Base-by-base conservation (phyloP, 37 sponge, comb jelly and placozoan species). In the Lycopodina hypogea region DNA sequence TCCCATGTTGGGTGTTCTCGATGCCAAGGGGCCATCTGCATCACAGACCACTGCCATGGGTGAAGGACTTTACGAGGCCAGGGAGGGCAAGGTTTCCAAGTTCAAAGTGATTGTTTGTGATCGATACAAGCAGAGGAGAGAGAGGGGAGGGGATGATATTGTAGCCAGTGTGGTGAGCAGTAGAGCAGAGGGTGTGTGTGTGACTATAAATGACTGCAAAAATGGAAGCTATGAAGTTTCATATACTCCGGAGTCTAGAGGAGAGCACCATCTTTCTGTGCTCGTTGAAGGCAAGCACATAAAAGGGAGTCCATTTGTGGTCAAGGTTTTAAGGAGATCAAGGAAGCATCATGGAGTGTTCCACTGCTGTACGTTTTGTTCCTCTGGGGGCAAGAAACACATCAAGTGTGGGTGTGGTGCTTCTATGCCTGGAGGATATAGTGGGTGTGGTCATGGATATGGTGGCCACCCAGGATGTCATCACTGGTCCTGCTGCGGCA, bases 401-500 rank as follows among this genome's bases (percentile, higher is more conserved):
- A 83, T 90, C 39, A 35, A 57, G 12, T 90, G 91, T 71, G 87
- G 91, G 48, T 90, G 91, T 86, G 91, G 91, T 3, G 83, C 78
- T 11, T 63, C 67, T 0, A 90, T 90, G 91, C 84, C 91, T 29
- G 91, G 91, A 40, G 87, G 87, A 3, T 86, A 78, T 76, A 82
- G 75, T 75, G 91, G 91, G 62, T 90, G 91, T 81, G 91, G 91
- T 65, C 91, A 90, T 64, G 91, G 91, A 0, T 87, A 90, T 59
- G 75, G 73, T 32, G 79, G 87, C 9, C 91, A 90, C 64, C 91
- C 91, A 0, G 91, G 91, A 11, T 62, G 66, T 36, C 56, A 42
- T 33, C 91, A 90, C 48, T 90, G 91, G 91, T 90, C 91, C 2
- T 90, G 91, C 42, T 90, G 91, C 78, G 91, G 91, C 3, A 38